Conservation (phyloP, 2,888 invertebrate genomes). For the Drosophila peninsularis region DNA sequence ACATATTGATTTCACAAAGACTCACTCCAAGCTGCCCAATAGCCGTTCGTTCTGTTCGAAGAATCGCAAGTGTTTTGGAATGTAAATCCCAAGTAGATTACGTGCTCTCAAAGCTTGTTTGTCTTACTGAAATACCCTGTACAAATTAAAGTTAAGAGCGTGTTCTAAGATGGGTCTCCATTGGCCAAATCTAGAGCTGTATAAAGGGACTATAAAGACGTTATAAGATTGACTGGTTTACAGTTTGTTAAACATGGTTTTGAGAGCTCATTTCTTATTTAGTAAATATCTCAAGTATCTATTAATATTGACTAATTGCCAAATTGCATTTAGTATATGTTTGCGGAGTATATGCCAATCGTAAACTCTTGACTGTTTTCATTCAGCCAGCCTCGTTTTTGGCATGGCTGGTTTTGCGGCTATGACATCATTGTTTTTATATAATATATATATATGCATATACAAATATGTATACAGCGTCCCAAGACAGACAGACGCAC, state of each 20-base stretch:
- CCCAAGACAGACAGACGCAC: conserved; percentile 30
- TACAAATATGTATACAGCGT: conserved; percentile 43
- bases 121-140: conserved; percentile 14
- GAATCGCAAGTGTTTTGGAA: conserved; percentile 15
- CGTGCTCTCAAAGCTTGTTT: conserved; percentile 13
- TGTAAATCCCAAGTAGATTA: conserved; percentile 13
- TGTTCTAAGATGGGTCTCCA: not conserved
- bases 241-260: not conserved
- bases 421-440: conserved; percentile 57
- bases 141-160: not conserved
- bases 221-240: not conserved
- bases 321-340: not conserved
- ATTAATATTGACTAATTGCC: not conserved
- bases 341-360: not conserved
- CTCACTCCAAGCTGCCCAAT: not conserved
- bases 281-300: not conserved
- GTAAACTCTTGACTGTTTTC: conserved; percentile 1
- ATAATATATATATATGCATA: conserved; percentile 23
- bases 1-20: conserved; percentile 6
- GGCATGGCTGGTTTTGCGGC: conserved; percentile 27
- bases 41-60: not conserved
- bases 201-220: not conserved
- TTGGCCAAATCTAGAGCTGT: not conserved
- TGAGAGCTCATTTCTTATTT: no score
- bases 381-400: conserved; percentile 17